Percentiles rank a stretch among this genome's conserved stretches.
phyloP scores from a whole-genome alignment of 2,113 vertebrate species.

The Myrmecobius fasciatus region DNA sequence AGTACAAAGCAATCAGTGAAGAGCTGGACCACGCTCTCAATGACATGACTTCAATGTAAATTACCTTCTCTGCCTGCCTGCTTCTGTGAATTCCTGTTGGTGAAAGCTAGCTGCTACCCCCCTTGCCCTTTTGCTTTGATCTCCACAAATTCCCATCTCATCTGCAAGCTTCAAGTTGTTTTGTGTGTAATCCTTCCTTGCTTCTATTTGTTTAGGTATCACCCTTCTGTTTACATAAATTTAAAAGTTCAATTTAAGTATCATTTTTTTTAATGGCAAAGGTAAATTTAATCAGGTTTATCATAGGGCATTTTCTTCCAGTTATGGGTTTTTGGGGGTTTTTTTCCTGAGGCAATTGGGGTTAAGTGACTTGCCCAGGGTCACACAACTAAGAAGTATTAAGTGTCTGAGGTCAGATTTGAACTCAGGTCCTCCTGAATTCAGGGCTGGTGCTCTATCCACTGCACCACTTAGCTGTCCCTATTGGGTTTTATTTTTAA shows the following conservation, averaged over 20 bases:
- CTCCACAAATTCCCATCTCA: conserved; percentile 30
- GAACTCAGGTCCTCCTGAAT: too few species aligned
- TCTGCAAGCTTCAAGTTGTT: neutral
- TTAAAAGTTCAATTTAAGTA: neutral
- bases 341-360: too few species aligned
- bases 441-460: too few species aligned
- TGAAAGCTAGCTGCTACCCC: conserved; percentile 61
- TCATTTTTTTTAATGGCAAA: conserved; percentile 15
- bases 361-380: too few species aligned
- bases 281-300: conserved; percentile 31
- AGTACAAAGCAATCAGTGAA: conserved; percentile 99
- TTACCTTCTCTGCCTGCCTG: conserved; percentile 79
- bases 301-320: neutral
- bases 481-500: conserved; percentile 42
- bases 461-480: too few species aligned
- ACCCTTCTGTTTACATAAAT: conserved; percentile 51
- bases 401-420: too few species aligned
- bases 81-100: conserved; percentile 72
- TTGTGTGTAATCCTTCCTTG: neutral
- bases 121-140: conserved; percentile 23
- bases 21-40: conserved; percentile 99
- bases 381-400: too few species aligned
- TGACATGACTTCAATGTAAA: conserved; percentile 99
- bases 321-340: too few species aligned
- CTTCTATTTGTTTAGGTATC: conserved; percentile 30